phyloP scores from a whole-genome alignment of 2,797 vertebrate genomes.

The Brachyrhaphis roseni region DNA sequence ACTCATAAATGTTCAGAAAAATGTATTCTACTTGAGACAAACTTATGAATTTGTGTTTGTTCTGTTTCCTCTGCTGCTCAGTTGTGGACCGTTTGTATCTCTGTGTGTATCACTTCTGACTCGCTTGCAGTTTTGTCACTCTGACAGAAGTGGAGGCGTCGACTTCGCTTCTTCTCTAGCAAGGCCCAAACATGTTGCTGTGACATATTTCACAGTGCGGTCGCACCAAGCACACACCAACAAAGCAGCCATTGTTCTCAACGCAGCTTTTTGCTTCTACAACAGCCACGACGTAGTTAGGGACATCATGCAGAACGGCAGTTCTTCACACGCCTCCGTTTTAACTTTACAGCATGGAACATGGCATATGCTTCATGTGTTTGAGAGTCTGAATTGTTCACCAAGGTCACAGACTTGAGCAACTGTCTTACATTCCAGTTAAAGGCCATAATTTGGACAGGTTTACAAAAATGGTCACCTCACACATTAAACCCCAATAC shows the following conservation, averaged over 20 bases:
- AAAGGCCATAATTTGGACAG: neutral
- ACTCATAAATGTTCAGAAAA: neutral
- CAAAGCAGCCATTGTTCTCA: constrained; percentile 41
- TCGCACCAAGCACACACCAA: constrained; percentile 38
- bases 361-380: neutral
- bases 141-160: constrained; percentile 61
- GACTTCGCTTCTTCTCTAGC: constrained; percentile 47
- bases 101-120: constrained; percentile 34
- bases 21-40: neutral
- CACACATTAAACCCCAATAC: neutral
- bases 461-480: neutral
- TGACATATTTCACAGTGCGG: constrained; percentile 57
- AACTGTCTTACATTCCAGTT: neutral
- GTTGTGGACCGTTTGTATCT: neutral
- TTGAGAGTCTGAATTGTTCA: neutral
- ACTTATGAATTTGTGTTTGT: neutral
- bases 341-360: neutral
- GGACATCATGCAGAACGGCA: neutral
- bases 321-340: neutral
- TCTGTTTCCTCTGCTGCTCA: constrained; percentile 3
- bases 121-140: constrained; percentile 65
- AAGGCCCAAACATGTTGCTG: constrained; percentile 51
- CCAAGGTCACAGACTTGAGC: neutral
- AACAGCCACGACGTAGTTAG: neutral
- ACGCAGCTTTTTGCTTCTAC: neutral